These are phyloP conservation scores for Holocentrus rufus DNA, from an alignment of 2,797 vertebrate species.

Conservation along the genomic window DNA sequence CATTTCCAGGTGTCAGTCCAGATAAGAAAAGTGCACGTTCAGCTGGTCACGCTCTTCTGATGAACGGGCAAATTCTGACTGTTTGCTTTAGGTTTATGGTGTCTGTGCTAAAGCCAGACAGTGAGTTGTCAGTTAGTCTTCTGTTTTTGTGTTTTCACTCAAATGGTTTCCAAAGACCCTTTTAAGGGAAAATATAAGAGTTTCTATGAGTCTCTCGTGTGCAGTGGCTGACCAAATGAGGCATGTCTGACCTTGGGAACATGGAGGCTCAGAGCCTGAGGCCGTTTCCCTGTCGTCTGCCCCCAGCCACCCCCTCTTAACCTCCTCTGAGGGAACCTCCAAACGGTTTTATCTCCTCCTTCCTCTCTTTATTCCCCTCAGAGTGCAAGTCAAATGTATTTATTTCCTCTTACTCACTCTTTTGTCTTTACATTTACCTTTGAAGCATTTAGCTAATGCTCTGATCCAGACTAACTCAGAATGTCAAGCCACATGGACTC, in stretches of 20 bases:
- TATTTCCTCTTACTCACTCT: not conserved
- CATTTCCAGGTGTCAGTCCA: not conserved
- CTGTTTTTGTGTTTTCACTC: conserved; percentile 11
- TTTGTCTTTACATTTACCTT: not conserved
- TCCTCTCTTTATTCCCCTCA: conserved; percentile 2
- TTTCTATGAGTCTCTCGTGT: conserved; percentile 51
- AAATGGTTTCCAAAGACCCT: conserved; percentile 30
- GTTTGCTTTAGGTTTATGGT: not conserved
- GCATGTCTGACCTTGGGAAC: conserved; percentile 58
- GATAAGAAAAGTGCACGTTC: not conserved
- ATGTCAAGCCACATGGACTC: too few species aligned
- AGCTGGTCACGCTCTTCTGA: not conserved
- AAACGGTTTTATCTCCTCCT: not conserved
- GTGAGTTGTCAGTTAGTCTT: not conserved
- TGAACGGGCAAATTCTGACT: not conserved
- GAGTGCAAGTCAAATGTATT: conserved; percentile 15
- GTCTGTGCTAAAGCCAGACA: not conserved
- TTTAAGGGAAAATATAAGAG: conserved; percentile 35
- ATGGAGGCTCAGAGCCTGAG: conserved; percentile 45
- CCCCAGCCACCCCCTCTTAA: conserved; percentile 27
- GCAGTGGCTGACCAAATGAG: conserved; percentile 43
- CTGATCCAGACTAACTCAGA: too few species aligned
- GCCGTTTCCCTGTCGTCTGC: conserved; percentile 38
- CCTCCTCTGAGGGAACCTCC: conserved; percentile 20
- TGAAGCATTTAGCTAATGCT: too few species aligned